Base-by-base conservation (phyloP, 2,113 vertebrate genomes). In the Andinoacara biseriatus region DNA sequence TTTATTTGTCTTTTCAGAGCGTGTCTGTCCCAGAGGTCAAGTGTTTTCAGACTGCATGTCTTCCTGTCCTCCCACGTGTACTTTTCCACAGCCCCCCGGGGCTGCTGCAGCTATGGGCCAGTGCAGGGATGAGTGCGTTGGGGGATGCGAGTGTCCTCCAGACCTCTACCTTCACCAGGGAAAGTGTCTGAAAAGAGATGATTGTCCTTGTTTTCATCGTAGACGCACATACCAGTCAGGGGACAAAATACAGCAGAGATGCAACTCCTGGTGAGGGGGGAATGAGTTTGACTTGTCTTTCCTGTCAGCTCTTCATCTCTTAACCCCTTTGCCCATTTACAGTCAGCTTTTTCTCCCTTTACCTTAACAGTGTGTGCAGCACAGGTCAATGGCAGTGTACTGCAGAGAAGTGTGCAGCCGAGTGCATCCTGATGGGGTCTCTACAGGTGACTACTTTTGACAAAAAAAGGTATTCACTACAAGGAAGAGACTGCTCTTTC, bases 381-480 rank as follows among this genome's bases (percentile, higher is more conserved):
- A 94, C 94, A 0, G 97, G 97, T 1, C 95, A 81, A 78, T 98
- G 98, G 98, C 92, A 88, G 59, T 99, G 97, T 24, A 91, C 95
- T 3, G 93, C 85, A 82, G 95, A 96, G 63, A 95, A 58, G 5
- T 98, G 97, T 18, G 94, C 96, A 0, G 95, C 95, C 0, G 96
- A 97, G 88, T 97, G 97, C 40, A 67, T 77, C 0, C 87, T 99
- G 76, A 92, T 97, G 5, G 96, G 96, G 0, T 94, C 94, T 0
- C 88, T 95, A 3, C 97, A 98, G 83, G 96, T 97, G 52, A 60
- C 95, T 87, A 98, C 97, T 29, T 98, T 98, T 13, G 97, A 98
- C 81, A 93, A 93, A 87, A 97, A 94, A 86, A 94, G 94, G 85
- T 99, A 96, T 87, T 95, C 94, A 3, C 95, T 97, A 29, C 92